Evolutionary conservation across 2,888 invertebrate species (phyloP).

Genomic region (Drosophila pseudotalamancana): DNA sequence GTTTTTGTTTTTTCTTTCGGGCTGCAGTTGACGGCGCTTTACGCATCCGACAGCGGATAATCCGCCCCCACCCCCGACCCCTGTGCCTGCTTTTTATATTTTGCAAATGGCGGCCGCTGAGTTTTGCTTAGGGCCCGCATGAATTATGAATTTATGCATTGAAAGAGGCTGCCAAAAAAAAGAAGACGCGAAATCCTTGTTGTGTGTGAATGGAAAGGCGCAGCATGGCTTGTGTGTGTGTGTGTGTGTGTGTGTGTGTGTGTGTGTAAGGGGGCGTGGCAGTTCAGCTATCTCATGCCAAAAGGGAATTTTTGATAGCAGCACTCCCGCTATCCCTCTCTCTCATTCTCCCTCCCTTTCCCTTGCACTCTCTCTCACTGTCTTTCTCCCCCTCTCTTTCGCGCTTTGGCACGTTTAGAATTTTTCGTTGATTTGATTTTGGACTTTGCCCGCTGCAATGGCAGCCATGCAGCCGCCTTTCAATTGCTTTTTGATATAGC

Average conservation of each 20-base stretch:
- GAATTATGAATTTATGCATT: conserved; percentile 79
- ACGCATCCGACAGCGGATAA: no score
- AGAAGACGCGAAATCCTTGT: conserved; percentile 27
- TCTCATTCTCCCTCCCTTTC: not conserved
- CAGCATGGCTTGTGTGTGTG: not conserved
- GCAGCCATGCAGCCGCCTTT: conserved; percentile 45
- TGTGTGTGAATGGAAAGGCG: conserved; percentile 32
- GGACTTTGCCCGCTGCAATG: conserved; percentile 66
- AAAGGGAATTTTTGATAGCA: conserved; percentile 73
- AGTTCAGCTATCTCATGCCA: conserved; percentile 46
- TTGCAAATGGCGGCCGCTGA: conserved; percentile 43
- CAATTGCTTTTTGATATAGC: conserved; percentile 55
- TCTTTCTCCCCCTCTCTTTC: not conserved
- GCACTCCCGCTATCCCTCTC: not conserved
- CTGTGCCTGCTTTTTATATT: conserved; percentile 31
- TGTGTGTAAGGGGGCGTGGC: not conserved
- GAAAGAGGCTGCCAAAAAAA: conserved; percentile 57
- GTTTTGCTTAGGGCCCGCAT: conserved; percentile 54
- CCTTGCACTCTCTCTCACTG: not conserved
- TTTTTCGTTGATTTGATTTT: conserved; percentile 76
- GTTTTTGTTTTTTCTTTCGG: conserved; percentile 16
- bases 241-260: not conserved
- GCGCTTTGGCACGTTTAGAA: conserved; percentile 71
- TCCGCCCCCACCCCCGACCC: not conserved
- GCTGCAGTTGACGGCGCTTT: conserved; percentile 45